Percentiles rank a stretch among this genome's conserved stretches.
Evolutionary conservation across 2,888 invertebrate genomes (phyloP).

Genomic region (Epiblema foenella): DNA sequence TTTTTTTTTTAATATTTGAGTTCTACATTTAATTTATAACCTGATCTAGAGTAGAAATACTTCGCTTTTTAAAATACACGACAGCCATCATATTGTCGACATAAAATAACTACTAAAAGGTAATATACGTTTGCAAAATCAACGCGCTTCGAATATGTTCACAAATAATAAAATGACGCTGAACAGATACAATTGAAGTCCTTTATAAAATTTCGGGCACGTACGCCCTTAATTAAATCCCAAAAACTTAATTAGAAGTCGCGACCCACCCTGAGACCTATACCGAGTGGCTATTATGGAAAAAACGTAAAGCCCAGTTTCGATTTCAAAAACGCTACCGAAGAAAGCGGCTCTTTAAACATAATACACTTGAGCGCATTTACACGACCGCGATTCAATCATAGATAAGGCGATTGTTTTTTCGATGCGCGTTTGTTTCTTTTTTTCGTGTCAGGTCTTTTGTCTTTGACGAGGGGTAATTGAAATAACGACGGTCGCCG

Average conservation of each 20-base stretch:
- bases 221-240: constrained; percentile 33
- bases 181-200: constrained; percentile 11
- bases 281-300: constrained; percentile 42
- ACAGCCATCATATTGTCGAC: background rate
- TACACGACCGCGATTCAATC: constrained; percentile 84
- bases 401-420: constrained; percentile 78
- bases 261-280: constrained; percentile 54
- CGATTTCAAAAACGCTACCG: constrained; percentile 74
- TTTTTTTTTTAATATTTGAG: constrained; percentile 12
- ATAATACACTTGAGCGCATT: constrained; percentile 79
- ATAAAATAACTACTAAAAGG: background rate
- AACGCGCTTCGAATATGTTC: background rate
- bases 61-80: too few relatives aligned
- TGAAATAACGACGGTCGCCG: constrained; percentile 81
- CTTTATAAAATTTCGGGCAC: constrained; percentile 24
- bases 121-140: background rate
- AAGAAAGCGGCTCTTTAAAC: constrained; percentile 73
- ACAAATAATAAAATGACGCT: background rate
- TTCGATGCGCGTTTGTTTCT: constrained; percentile 63
- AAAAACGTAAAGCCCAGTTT: constrained; percentile 50
- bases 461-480: constrained; percentile 84
- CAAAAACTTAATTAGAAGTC: constrained; percentile 36
- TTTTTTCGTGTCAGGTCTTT: constrained; percentile 77
- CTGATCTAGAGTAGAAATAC: too few relatives aligned
- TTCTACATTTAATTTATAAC: too few relatives aligned